phyloP scores from a whole-genome alignment of 1,140 invertebrate genomes.

The Chironomus tepperi region DNA sequence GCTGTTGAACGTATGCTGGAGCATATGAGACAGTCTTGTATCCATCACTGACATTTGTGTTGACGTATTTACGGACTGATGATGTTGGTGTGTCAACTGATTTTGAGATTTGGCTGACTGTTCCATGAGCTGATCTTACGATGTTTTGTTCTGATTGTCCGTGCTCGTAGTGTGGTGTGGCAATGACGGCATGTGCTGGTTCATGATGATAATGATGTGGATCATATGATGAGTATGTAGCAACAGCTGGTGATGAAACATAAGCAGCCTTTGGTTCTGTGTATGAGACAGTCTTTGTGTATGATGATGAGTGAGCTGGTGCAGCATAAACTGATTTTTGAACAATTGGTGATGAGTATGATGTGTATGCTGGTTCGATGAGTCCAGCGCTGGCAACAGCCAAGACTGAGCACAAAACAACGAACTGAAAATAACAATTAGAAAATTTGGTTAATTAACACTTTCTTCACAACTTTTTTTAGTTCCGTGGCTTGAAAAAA shows the following conservation, averaged over 20 bases:
- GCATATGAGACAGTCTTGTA: conserved; percentile 29
- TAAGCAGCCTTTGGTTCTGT: conserved; percentile 27
- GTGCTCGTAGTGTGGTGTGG: conserved; percentile 42
- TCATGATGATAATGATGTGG: conserved; percentile 29
- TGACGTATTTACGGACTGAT: conserved; percentile 51
- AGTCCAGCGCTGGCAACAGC: conserved; percentile 40
- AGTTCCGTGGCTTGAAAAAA: too few species aligned
- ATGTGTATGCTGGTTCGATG: conserved; percentile 31
- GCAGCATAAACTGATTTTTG: conserved; percentile 28
- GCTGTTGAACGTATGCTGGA: background rate
- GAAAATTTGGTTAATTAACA: background rate
- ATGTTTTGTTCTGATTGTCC: conserved; percentile 48
- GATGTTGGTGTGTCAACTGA: conserved; percentile 54
- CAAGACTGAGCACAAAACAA: conserved; percentile 41
- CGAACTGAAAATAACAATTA: conserved; percentile 28
- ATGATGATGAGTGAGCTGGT: conserved; percentile 7
- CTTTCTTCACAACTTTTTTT: background rate
- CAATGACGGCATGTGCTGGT: conserved; percentile 36
- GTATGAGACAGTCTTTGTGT: conserved; percentile 27
- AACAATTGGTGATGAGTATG: conserved; percentile 25
- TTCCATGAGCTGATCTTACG: conserved; percentile 47
- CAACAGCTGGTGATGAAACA: conserved; percentile 31
- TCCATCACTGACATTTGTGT: conserved; percentile 50
- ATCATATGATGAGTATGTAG: conserved; percentile 28
- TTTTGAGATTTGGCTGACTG: conserved; percentile 50